Conservation (phyloP, 2,888 invertebrate genomes). For the Exephanes ischioxanthus region DNA sequence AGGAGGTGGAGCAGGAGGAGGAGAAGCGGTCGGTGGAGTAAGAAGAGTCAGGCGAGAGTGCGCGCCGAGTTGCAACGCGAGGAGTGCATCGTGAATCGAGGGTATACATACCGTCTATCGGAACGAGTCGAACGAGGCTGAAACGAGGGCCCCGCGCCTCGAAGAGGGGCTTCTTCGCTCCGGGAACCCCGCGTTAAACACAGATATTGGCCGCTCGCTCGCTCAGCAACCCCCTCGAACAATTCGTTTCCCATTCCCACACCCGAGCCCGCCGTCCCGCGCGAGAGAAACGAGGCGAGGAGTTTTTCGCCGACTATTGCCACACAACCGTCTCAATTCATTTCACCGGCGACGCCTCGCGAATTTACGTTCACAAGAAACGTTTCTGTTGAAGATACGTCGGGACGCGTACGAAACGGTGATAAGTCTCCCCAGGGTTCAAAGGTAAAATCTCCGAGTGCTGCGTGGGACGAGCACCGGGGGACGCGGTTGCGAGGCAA, state of each 20-base stretch:
- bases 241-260: slow-evolving; percentile 66
- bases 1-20: slow-evolving; percentile 1
- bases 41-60: slow-evolving; percentile 42
- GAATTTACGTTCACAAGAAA: background rate
- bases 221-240: slow-evolving; percentile 40
- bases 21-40: slow-evolving; percentile 31
- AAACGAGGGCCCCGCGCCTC: slow-evolving; percentile 53
- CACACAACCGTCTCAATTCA: slow-evolving; percentile 60
- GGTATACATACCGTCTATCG: slow-evolving; percentile 36
- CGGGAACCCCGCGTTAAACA: slow-evolving; percentile 61
- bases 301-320: slow-evolving; percentile 3
- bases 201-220: slow-evolving; percentile 65
- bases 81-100: slow-evolving; percentile 57
- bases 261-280: slow-evolving; percentile 21
- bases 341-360: slow-evolving; percentile 44
- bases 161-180: slow-evolving; percentile 48
- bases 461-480: slow-evolving; percentile 43
- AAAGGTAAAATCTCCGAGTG: slow-evolving; percentile 56
- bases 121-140: slow-evolving; percentile 57
- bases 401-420: slow-evolving; percentile 7
- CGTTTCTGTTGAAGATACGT: background rate
- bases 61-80: slow-evolving; percentile 35
- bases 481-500: slow-evolving; percentile 32
- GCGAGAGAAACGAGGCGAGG: slow-evolving; percentile 28
- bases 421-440: slow-evolving; percentile 61